Percentiles rank a stretch among this genome's conserved stretches.
Evolutionary conservation across 1,140 invertebrate genomes (phyloP).

Genomic region (Sinella curviseta): DNA sequence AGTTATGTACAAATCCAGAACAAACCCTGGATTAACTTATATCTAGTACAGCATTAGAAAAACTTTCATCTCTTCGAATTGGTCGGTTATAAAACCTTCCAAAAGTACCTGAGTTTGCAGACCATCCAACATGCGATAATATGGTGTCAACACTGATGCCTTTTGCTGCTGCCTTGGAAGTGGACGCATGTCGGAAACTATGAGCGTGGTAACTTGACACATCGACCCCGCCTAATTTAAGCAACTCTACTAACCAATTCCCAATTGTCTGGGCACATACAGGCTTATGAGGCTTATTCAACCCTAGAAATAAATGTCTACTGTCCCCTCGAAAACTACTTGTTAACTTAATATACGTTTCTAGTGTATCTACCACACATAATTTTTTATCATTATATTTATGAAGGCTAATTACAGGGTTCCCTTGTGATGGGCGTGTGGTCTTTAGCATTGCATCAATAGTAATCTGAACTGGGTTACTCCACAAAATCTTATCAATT

Average conservation of each 20-base stretch:
- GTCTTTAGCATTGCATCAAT: not conserved
- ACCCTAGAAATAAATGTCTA: not conserved
- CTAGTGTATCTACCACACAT: not conserved
- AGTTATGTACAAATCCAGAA: no score
- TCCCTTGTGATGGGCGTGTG: no score
- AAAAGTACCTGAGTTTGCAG: not conserved
- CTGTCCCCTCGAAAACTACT: not conserved
- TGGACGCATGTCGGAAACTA: slow-evolving; percentile 22
- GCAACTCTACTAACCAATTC: not conserved
- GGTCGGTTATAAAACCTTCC: slow-evolving; percentile 10
- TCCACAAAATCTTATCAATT: not conserved
- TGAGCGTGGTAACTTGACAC: not conserved
- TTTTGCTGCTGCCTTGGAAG: not conserved
- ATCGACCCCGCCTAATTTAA: slow-evolving; percentile 3
- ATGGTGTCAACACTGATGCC: slow-evolving; percentile 5
- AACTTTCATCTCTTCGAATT: not conserved
- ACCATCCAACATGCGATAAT: not conserved
- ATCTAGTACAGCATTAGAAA: not conserved
- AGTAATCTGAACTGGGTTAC: not conserved
- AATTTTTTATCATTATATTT: not conserved
- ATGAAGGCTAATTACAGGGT: not conserved
- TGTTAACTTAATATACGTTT: not conserved
- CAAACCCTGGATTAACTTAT: not conserved
- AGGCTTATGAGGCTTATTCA: not conserved
- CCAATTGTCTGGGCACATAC: not conserved